A percentile compares a stretch with the other conserved stretches of the same genome.
phyloP scores from a whole-genome alignment of 2,888 invertebrate genomes.

The Sisyra nigra region DNA sequence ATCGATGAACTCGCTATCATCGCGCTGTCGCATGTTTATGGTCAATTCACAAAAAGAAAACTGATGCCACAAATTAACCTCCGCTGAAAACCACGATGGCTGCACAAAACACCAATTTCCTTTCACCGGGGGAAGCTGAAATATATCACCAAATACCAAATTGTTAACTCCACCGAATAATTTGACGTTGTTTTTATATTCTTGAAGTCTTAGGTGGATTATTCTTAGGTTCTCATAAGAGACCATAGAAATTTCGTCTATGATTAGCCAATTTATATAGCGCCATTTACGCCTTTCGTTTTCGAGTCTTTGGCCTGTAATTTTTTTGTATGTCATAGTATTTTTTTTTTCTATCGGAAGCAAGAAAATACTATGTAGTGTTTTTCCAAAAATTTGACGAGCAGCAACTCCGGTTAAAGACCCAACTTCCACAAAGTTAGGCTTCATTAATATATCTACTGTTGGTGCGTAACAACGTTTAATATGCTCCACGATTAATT shows the following conservation, averaged over 20 bases:
- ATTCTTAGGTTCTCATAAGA: constrained; percentile 14
- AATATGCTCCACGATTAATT: constrained; percentile 17
- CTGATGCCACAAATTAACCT: constrained; percentile 14
- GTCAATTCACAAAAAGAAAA: constrained; percentile 17
- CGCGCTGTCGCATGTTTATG: constrained; percentile 19
- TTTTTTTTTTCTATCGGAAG: constrained; percentile 13
- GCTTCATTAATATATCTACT: constrained; percentile 6
- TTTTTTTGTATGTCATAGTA: constrained; percentile 10
- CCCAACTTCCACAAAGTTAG: constrained; percentile 11
- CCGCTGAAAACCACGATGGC: constrained; percentile 13
- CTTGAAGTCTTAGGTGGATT: constrained; percentile 8
- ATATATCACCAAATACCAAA: constrained; percentile 14
- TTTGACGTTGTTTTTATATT: constrained; percentile 12
- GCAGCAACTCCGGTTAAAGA: constrained; percentile 8
- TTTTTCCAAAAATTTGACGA: constrained; percentile 10
- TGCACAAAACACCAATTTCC: constrained; percentile 16
- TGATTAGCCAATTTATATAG: constrained; percentile 13
- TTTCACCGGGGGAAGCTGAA: constrained; percentile 18
- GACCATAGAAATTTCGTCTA: constrained; percentile 16
- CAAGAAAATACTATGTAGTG: constrained; percentile 11
- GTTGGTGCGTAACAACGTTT: constrained; percentile 11
- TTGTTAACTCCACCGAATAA: constrained; percentile 14
- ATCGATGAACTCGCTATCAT: constrained; percentile 14
- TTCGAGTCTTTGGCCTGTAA: constrained; percentile 12
- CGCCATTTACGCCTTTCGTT: constrained; percentile 13